A percentile compares a stretch with the other conserved stretches of the same genome.
These are phyloP conservation scores for Apis laboriosa DNA, from an alignment of 1,140 invertebrate species.

Conservation along the genomic window DNA sequence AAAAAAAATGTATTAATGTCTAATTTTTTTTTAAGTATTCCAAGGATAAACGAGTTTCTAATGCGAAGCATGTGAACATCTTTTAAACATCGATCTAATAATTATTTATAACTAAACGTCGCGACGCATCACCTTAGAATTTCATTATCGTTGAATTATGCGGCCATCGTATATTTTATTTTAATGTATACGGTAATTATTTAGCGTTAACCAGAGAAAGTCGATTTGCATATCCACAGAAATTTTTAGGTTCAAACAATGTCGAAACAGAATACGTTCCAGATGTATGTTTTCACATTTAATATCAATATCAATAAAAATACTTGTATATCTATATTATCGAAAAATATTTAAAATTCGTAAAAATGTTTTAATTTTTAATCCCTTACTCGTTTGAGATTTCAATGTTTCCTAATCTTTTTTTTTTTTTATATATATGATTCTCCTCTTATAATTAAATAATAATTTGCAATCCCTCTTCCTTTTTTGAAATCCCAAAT, in stretches of 20 bases:
- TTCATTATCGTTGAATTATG: neutral
- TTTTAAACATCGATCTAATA: too few relatives aligned
- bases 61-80: too few relatives aligned
- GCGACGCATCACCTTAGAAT: neutral
- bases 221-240: slow-evolving; percentile 8
- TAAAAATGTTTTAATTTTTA: neutral
- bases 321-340: neutral
- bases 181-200: slow-evolving; percentile 6
- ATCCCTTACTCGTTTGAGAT: neutral
- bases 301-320: neutral
- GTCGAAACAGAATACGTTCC: neutral
- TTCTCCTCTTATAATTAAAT: too few relatives aligned
- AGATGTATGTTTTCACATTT: slow-evolving; percentile 6
- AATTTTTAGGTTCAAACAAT: slow-evolving; percentile 1
- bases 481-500: too few relatives aligned
- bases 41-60: too few relatives aligned
- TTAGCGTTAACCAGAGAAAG: slow-evolving; percentile 23
- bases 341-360: neutral
- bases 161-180: neutral
- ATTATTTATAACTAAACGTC: neutral
- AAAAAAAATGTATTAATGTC: too few relatives aligned
- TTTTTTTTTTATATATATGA: too few relatives aligned
- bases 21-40: too few relatives aligned
- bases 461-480: too few relatives aligned
- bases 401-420: too few relatives aligned